These are phyloP conservation scores for Onchidella celtica DNA, from an alignment of 2,888 invertebrate genomes.

Conservation along the genomic window DNA sequence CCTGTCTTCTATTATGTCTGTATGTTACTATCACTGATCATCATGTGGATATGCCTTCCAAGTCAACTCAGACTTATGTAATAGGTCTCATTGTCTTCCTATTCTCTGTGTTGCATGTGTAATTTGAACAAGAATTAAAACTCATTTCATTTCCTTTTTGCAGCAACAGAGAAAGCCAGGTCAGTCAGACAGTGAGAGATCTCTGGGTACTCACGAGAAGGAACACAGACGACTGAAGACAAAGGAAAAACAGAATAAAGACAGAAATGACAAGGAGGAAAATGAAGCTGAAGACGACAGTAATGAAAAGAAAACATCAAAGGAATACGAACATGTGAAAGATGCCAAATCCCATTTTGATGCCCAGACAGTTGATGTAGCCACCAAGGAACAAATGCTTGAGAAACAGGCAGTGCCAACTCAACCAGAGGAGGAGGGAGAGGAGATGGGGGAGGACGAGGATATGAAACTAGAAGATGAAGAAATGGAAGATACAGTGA, in stretches of 20 bases:
- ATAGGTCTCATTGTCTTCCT: too few species aligned
- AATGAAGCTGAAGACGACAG: slow-evolving; percentile 29
- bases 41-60: too few species aligned
- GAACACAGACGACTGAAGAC: slow-evolving; percentile 75
- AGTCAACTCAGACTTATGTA: too few species aligned
- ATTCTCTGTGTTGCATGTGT: too few species aligned
- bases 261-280: slow-evolving; percentile 16
- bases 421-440: slow-evolving; percentile 84
- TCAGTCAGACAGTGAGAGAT: slow-evolving; percentile 68
- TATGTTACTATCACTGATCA: background rate
- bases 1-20: background rate
- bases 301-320: slow-evolving; percentile 73
- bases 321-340: slow-evolving; percentile 91
- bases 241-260: slow-evolving; percentile 55
- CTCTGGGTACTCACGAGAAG: slow-evolving; percentile 75
- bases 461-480: slow-evolving; percentile 70
- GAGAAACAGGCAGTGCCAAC: slow-evolving; percentile 82
- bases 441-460: slow-evolving; percentile 82
- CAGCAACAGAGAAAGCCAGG: slow-evolving; percentile 71
- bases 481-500: slow-evolving; percentile 69
- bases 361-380: slow-evolving; percentile 84
- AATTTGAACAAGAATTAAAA: too few species aligned
- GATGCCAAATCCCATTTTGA: slow-evolving; percentile 86
- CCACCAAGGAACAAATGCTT: slow-evolving; percentile 88
- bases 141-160: too few species aligned